Evolutionary conservation across 2,888 invertebrate species (phyloP).

Genomic region (Caenorhabditis plicata): DNA sequence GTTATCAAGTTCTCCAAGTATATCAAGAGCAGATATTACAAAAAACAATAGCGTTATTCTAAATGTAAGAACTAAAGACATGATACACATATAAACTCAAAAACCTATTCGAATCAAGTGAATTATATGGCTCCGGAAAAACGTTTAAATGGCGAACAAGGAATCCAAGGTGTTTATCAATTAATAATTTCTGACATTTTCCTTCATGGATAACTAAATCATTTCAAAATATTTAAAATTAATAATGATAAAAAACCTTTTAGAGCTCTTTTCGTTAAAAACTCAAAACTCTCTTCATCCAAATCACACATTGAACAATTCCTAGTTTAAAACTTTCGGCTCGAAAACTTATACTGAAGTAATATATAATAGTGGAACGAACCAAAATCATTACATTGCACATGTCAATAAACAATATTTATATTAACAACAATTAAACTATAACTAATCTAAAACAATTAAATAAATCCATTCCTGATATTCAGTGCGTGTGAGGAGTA

Average conservation of each 20-base stretch:
- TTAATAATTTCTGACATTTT: slow-evolving; percentile 16
- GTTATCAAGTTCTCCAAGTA: slow-evolving; percentile 77
- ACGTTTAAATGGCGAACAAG: slow-evolving; percentile 47
- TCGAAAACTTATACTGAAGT: too few relatives aligned
- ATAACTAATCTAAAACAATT: background rate
- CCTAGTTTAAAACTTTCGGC: too few relatives aligned
- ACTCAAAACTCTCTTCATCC: too few relatives aligned
- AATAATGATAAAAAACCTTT: too few relatives aligned
- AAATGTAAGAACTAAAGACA: slow-evolving; percentile 8
- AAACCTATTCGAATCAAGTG: slow-evolving; percentile 49
- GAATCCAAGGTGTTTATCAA: slow-evolving; percentile 41
- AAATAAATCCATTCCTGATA: slow-evolving; percentile 7
- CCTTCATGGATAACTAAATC: slow-evolving; percentile 20
- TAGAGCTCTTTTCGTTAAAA: too few relatives aligned
- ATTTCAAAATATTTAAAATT: too few relatives aligned
- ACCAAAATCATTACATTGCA: too few relatives aligned
- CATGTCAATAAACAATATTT: too few relatives aligned
- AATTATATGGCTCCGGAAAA: slow-evolving; percentile 47
- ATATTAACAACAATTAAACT: too few relatives aligned
- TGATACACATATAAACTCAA: background rate
- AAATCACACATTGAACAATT: too few relatives aligned
- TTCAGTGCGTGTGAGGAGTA: slow-evolving; percentile 21
- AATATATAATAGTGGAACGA: too few relatives aligned
- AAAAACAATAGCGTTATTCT: slow-evolving; percentile 73
- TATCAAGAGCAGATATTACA: slow-evolving; percentile 86